These are phyloP conservation scores for Camarhynchus parvulus DNA, from an alignment of 2,113 vertebrate genomes.

Conservation along the genomic window DNA sequence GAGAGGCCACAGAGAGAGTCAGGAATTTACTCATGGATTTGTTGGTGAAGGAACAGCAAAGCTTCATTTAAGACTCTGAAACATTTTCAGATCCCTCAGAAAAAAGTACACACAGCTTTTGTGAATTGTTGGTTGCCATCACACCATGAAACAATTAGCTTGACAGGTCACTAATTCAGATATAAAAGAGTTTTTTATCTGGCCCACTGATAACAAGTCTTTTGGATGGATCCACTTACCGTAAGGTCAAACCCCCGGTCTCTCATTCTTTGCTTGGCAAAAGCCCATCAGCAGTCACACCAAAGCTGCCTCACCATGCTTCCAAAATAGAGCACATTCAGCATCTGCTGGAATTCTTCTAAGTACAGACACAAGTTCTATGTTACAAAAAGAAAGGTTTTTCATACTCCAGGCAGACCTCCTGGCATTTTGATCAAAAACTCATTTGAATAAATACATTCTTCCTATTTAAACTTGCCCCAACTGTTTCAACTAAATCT, in stretches of 20 bases:
- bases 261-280: neutral
- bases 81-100: neutral
- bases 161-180: constrained; percentile 40
- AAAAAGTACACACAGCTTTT: neutral
- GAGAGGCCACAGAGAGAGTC: neutral
- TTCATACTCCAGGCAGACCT: neutral
- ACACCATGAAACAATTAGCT: neutral
- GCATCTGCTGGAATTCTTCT: neutral
- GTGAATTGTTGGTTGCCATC: neutral
- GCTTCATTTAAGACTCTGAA: neutral
- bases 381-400: neutral
- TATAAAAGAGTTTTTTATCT: neutral
- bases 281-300: neutral
- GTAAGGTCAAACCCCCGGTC: neutral
- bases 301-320: neutral
- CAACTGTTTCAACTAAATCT: neutral
- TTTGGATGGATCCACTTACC: neutral
- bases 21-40: neutral
- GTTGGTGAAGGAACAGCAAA: neutral
- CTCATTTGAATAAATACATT: constrained; percentile 41
- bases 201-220: neutral
- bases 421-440: constrained; percentile 15
- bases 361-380: neutral
- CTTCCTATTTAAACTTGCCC: neutral
- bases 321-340: neutral